A percentile compares a stretch with the other conserved stretches of the same genome.
These are phyloP conservation scores for Heteromurus nitidus DNA, from an alignment of 2,888 invertebrate genomes.

Conservation along the genomic window DNA sequence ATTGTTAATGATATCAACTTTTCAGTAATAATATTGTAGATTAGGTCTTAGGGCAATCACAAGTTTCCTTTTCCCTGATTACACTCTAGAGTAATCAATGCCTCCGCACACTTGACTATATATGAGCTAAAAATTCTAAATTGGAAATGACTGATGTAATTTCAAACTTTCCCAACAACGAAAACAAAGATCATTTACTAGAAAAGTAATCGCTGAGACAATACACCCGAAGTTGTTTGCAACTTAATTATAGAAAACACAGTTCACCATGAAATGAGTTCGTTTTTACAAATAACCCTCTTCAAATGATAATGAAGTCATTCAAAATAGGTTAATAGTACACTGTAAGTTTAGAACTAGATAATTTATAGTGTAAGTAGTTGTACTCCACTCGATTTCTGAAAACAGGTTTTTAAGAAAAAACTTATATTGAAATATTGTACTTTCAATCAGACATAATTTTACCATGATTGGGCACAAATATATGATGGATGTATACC, in stretches of 20 bases:
- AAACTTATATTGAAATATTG: too few species aligned
- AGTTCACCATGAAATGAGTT: too few species aligned
- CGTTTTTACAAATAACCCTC: neutral
- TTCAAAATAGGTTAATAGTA: too few species aligned
- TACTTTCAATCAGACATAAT: too few species aligned
- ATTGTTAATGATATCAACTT: neutral
- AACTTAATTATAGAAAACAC: constrained; percentile 3
- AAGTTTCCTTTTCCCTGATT: neutral
- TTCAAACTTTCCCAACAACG: constrained; percentile 16
- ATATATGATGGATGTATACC: too few species aligned
- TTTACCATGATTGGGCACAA: too few species aligned
- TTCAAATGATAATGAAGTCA: constrained; percentile 5
- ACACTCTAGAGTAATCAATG: neutral
- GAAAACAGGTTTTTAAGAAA: too few species aligned
- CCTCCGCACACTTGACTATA: neutral
- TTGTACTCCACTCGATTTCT: too few species aligned
- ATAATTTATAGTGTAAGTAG: too few species aligned
- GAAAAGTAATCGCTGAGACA: neutral
- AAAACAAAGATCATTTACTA: constrained; percentile 7
- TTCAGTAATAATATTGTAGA: constrained; percentile 3
- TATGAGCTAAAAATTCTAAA: neutral
- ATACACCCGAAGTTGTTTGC: neutral
- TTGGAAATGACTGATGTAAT: constrained; percentile 24
- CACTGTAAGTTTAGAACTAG: too few species aligned
- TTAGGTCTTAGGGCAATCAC: neutral